Base-by-base conservation (phyloP, 2,113 vertebrate genomes). In the Antechinus stuartii region DNA sequence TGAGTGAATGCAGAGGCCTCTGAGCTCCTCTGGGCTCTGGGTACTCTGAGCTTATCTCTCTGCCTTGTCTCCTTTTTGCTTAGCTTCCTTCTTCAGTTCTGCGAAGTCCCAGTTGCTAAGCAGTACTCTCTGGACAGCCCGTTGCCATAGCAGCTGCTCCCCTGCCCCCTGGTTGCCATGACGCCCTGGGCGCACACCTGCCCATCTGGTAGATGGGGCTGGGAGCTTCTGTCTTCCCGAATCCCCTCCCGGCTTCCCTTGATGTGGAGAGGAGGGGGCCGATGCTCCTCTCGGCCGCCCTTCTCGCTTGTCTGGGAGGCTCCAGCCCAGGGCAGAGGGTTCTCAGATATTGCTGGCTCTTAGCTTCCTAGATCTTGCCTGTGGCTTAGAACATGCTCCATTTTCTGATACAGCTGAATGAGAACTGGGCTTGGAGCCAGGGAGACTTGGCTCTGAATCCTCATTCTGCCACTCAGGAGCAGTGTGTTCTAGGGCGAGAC, bases 111-210 rank as follows among this genome's bases (percentile, higher is more conserved):
- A 47, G 90, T 90, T 90, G 47, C 90, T 50, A 90, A 90, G 90
- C 90, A 30, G 90, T 52, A 25, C 90, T 50, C 90, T 90, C 46
- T 8, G 90, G 90, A 52, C 90, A 84, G 90, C 47, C 47, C 14
- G 47, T 90, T 52, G 46, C 90, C 90, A 90, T 90, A 19, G 90
- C 47, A 90, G 49, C 47, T 3, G 46, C 90, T 90, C 90, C 90
- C 27, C 90, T 47, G 46, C 47, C 90, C 89, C 46, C 90, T 52
- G 46, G 90, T 90, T 90, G 90, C 90, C 90, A 90, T 90, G 90
- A 50, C 90, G 47, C 46, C 90, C 90, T 90, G 46, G 27, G 68
- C 8, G 24, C 47, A 49, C 90, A 47, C 90, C 90, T 47, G 90
- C 24, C 90, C 12, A 49, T 49, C n/a, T 90, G 90, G 47, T 30